A percentile compares a stretch with the other conserved stretches of the same genome.
Conservation (phyloP, 2,797 vertebrate species). For the Psittacula derbiana region DNA sequence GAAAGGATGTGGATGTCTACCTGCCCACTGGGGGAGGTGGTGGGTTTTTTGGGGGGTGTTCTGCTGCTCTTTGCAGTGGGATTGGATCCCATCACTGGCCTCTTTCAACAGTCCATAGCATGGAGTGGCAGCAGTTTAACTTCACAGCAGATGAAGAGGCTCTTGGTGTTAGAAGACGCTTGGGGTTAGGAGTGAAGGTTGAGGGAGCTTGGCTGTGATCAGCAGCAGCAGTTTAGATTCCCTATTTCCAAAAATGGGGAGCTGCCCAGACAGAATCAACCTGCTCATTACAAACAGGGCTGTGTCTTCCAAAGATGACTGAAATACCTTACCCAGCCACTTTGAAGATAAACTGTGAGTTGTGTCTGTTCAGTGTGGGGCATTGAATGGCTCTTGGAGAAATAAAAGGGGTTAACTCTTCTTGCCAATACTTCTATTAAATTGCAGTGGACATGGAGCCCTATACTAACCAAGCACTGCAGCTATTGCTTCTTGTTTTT, state of each 20-base stretch:
- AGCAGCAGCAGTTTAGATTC: neutral
- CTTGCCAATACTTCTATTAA: neutral
- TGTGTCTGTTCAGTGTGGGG: neutral
- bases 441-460: neutral
- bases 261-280: neutral
- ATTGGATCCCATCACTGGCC: neutral
- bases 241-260: neutral
- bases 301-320: neutral
- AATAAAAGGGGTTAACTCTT: neutral
- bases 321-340: neutral
- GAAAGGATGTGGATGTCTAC: neutral
- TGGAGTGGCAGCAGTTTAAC: neutral
- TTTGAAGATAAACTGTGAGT: neutral
- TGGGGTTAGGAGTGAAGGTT: neutral
- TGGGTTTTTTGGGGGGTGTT: fast-evolving
- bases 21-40: neutral
- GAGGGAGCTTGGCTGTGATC: neutral
- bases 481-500: neutral
- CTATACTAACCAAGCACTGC: neutral
- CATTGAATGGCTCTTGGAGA: neutral
- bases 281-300: neutral
- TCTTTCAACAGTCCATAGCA: neutral
- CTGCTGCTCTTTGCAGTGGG: neutral
- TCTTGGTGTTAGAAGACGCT: neutral
- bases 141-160: neutral